Evolutionary conservation across 1,140 invertebrate species (phyloP), one percentile per base, ranked within the genome.

Genomic region (Aporrectodea caliginosa): DNA sequence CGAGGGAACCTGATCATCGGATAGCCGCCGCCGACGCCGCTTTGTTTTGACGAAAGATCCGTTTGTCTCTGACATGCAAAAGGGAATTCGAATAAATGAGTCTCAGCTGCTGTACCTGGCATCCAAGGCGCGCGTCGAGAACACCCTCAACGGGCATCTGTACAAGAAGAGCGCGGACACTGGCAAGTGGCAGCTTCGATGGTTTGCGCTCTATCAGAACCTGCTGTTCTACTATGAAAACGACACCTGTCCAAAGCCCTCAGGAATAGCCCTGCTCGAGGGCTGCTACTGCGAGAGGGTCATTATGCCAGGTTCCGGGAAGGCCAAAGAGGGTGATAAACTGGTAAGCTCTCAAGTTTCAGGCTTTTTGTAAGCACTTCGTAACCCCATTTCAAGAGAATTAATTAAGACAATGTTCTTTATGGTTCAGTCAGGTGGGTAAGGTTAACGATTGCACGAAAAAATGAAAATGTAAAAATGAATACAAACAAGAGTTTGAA

Each of bases 181-280:
- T 80, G 92, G 91, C 77, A 95, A 95, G 88, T 97, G 95, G 95
- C 94, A 96, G 87, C 89, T 93, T 68, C 89, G 94, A 43, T 97
- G 93, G 92, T 97, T 97, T 86, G 91, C 95, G 30, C 91, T 97
- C 1, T 97, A 96, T 86, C 95, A 97, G 91, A 97, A 97, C 89
- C 86, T 96, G 79, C 88, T 97, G 78, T 96, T 96, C 88, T 96
- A 96, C 88, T 97, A 94, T 86, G 95, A 97, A 83, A 92, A 91
- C 75, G 94, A 96, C 81, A 82, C 82, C n/a, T 82, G 85, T 2
- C 90, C 90, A 16, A 90, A 93, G 69, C 95, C 94, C 0, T 93
- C 93, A 0, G 95, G 95, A 0, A 92, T 96, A 1, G 90, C 96
- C 70, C 90, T 97, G 69, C 89, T 97, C 29, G 95, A 97, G 85